Conservation (phyloP, 2,888 invertebrate species). For the Brassicogethes aeneus region DNA sequence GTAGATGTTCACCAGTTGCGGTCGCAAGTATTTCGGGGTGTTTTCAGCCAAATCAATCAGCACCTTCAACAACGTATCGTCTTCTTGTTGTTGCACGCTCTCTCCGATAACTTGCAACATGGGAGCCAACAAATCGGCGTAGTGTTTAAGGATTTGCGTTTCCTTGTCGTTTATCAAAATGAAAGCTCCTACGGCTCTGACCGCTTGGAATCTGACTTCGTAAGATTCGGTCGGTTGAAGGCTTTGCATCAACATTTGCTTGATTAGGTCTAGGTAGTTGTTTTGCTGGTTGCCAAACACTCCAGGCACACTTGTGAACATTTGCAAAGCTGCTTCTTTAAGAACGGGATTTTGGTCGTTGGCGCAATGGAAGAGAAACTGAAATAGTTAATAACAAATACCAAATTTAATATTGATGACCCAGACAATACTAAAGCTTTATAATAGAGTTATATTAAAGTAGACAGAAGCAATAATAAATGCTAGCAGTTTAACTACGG, state of each 20-base stretch:
- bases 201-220: slow-evolving; percentile 73
- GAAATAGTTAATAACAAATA: too few relatives aligned
- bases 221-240: slow-evolving; percentile 57
- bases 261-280: slow-evolving; percentile 86
- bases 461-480: too few relatives aligned
- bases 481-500: too few relatives aligned
- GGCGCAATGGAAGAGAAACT: slow-evolving; percentile 90
- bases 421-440: too few relatives aligned
- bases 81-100: slow-evolving; percentile 75
- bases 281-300: slow-evolving; percentile 94
- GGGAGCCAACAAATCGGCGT: slow-evolving; percentile 73
- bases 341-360: slow-evolving; percentile 72
- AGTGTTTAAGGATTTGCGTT: slow-evolving; percentile 78
- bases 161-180: slow-evolving; percentile 91
- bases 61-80: slow-evolving; percentile 86
- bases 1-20: slow-evolving; percentile 78
- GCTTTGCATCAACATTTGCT: slow-evolving; percentile 86
- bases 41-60: slow-evolving; percentile 91
- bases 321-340: slow-evolving; percentile 88
- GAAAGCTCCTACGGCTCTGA: slow-evolving; percentile 78
- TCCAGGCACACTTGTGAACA: slow-evolving; percentile 92
- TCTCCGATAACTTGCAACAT: slow-evolving; percentile 70
- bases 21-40: slow-evolving; percentile 84
- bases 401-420: neutral
- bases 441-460: too few relatives aligned